Evolutionary conservation across 35 echinoderm and acorn worm species (phyloP), one percentile per base, ranked within the genome.

Genomic region (Eucidaris tribuloides): DNA sequence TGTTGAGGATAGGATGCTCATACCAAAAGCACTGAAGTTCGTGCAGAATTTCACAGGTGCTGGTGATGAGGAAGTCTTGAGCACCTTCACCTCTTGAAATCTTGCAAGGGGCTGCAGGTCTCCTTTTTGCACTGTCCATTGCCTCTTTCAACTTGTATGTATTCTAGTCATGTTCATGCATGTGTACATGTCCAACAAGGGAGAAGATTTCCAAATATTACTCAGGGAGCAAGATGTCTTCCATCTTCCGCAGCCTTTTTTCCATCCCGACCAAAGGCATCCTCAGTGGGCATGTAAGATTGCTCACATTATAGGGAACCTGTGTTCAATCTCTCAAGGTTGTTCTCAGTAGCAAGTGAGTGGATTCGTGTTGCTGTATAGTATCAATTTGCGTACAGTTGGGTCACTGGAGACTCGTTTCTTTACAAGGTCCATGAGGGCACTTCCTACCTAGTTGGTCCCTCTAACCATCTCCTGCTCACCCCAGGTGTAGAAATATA

Each of bases 191-290:
- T 5, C 79, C 86, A 19, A 81, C 59, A 33, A 5, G 28, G 19
- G 40, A 34, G 38, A 89, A 74, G 24, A n/a, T 79, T 14, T 35
- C 56, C 28, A 65, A 49, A 31, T 81, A 82, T 41, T 82, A 41
- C 15, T 89, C 59, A 7, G 86, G 86, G 17, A 89, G 44, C 3
- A 82, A 62, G 56, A 89, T 52, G 36, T n/a, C 76, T 31, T 89
- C 86, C 33, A 44, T 89, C 18, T 38, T 35, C 27, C 79, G 24
- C 9, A 89, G 46, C 5, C 59, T 50, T 33, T 72, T 80, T 57
- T 89, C 86, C 14, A 74, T n/a, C 86, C 28, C 86, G 9, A 6
- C 86, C 78, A 82, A 89, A 89, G 22, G 79, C 86, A 20, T 79
- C 20, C 37, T 57, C 86, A 31, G 76, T 34, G 22, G 85, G 71